Percentiles rank a stretch among this genome's conserved stretches.
phyloP scores from a whole-genome alignment of 2,797 vertebrate species.

The Cottoperca gobio region DNA sequence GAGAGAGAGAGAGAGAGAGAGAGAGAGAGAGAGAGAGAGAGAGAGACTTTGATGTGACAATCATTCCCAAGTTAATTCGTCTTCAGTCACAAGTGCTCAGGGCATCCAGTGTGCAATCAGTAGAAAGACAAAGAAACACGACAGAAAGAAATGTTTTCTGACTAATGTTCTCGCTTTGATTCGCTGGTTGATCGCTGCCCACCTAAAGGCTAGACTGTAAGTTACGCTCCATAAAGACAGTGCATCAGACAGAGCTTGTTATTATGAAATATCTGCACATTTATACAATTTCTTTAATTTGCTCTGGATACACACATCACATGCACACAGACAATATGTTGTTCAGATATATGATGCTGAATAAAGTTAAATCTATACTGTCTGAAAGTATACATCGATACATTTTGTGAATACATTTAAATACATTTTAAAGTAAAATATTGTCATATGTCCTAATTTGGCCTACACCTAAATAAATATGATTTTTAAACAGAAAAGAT shows the following conservation, averaged over 20 bases:
- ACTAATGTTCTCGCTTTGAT: slow-evolving; percentile 68
- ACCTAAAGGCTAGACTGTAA: slow-evolving; percentile 65
- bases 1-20: no score
- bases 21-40: no score
- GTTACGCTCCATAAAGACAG: slow-evolving; percentile 55
- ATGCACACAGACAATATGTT: slow-evolving; percentile 16
- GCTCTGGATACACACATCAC: slow-evolving; percentile 3
- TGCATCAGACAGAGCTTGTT: slow-evolving; percentile 25
- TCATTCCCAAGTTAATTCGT: slow-evolving; percentile 78
- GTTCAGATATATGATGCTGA: slow-evolving; percentile 25
- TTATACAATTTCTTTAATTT: slow-evolving; percentile 31
- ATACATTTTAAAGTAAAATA: slow-evolving; percentile 4
- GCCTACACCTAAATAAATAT: not conserved
- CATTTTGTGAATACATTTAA: not conserved
- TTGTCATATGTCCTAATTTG: not conserved
- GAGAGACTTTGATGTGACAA: slow-evolving; percentile 75
- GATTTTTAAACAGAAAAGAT: not conserved
- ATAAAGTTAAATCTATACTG: slow-evolving; percentile 21
- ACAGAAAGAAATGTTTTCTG: slow-evolving; percentile 51
- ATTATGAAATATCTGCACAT: slow-evolving; percentile 49
- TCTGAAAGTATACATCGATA: slow-evolving; percentile 19
- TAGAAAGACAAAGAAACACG: slow-evolving; percentile 64
- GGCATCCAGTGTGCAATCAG: slow-evolving; percentile 68
- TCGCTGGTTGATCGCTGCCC: slow-evolving; percentile 50
- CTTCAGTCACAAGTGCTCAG: slow-evolving; percentile 72